Percentiles rank a stretch among this genome's conserved stretches.
Evolutionary conservation across 2,113 vertebrate genomes (phyloP).

Genomic region (Equus przewalskii): DNA sequence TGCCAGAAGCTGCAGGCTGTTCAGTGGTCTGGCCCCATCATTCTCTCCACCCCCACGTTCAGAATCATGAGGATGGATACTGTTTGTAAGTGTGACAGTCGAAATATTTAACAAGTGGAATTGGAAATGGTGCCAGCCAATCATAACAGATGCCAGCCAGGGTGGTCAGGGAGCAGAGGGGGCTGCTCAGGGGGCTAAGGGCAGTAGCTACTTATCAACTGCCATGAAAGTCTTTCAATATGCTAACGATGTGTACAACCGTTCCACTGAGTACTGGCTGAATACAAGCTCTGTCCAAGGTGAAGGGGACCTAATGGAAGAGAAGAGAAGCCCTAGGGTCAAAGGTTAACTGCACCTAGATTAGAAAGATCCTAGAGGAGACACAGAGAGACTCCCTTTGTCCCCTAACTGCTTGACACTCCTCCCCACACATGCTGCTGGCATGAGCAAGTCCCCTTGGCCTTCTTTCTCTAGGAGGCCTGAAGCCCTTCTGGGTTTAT

Average conservation of each 20-base stretch:
- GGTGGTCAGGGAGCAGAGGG: neutral
- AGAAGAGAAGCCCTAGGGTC: neutral
- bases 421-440: neutral
- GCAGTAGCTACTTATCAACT: neutral
- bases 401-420: neutral
- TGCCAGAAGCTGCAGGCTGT: neutral
- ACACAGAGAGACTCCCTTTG: neutral
- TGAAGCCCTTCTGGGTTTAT: neutral
- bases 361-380: conserved; percentile 7
- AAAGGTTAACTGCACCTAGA: neutral
- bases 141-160: neutral
- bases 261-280: neutral
- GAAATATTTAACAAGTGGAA: conserved; percentile 42
- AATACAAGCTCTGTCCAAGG: neutral
- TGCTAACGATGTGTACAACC: neutral
- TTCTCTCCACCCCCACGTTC: neutral
- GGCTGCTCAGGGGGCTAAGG: neutral
- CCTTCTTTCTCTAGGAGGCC: neutral
- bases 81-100: neutral
- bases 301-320: neutral
- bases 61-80: neutral
- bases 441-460: neutral
- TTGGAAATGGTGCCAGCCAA: neutral
- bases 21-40: neutral
- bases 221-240: neutral